A percentile compares a stretch with the other conserved stretches of the same genome.
phyloP scores from a whole-genome alignment of 1,140 invertebrate species.

The Chironomus striatipennis region DNA sequence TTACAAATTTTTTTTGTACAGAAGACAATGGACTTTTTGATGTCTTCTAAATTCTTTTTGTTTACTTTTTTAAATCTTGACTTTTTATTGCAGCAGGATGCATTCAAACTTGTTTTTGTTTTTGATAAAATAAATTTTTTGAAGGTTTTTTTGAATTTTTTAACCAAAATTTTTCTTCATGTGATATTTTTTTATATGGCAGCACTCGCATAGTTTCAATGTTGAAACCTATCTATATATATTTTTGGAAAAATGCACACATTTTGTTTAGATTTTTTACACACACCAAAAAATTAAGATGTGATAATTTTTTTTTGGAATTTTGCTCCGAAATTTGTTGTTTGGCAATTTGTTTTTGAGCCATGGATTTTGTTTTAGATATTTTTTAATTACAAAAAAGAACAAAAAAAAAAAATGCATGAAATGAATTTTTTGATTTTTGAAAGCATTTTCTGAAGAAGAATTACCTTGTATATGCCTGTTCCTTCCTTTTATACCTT shows the following conservation, averaged over 20 bases:
- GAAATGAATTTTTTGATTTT: not conserved
- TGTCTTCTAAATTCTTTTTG: constrained; percentile 22
- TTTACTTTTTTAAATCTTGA: constrained; percentile 19
- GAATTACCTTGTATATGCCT: too few species aligned
- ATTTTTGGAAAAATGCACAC: not conserved
- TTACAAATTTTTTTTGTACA: not conserved
- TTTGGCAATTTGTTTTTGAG: constrained; percentile 29
- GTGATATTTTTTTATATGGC: constrained; percentile 21
- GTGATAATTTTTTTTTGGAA: not conserved
- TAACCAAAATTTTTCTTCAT: constrained; percentile 24
- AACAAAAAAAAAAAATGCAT: not conserved
- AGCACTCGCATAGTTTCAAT: constrained; percentile 25
- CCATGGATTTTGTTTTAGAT: not conserved
- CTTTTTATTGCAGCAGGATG: constrained; percentile 24
- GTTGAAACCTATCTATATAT: not conserved
- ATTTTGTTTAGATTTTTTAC: constrained; percentile 25
- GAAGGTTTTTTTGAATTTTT: constrained; percentile 25
- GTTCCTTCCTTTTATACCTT: too few species aligned
- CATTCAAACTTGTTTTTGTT: not conserved
- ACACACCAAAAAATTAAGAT: not conserved
- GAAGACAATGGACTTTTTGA: constrained; percentile 4
- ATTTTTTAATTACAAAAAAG: too few species aligned
- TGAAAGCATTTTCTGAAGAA: too few species aligned
- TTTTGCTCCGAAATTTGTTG: constrained; percentile 27
- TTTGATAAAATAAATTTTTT: constrained; percentile 22